Base-by-base conservation (phyloP, 2,113 vertebrate genomes). In the Epinephelus cyanopodus region DNA sequence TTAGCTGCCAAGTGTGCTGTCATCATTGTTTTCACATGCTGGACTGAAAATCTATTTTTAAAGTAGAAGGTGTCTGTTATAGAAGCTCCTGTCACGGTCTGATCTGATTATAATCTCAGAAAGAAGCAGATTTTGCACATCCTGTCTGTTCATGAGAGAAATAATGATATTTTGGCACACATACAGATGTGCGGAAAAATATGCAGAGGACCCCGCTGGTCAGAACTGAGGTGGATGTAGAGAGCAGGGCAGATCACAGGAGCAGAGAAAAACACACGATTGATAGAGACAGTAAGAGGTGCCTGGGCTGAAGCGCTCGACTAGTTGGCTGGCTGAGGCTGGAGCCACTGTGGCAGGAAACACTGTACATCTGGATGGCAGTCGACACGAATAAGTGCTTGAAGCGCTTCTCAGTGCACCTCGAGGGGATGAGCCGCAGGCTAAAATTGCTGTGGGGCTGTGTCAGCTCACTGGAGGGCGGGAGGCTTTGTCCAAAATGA, bases 361-460 rank as follows among this genome's bases (percentile, higher is more conserved):
- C 74, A 5, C 33, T 62, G 62, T 63, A 63, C 80, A 57, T 74
- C 58, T 71, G 74, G 71, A 73, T 84, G 71, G 58, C 48, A 67
- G 83, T 77, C 39, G 19, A 87, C 77, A 77, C n/a, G 11, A 82
- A 60, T 70, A 84, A 84, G 68, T 61, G 69, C 79, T 79, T 13
- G 57, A 62, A 77, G 77, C 60, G 4, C 25, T 84, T 71, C 70
- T 74, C 9, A 8, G 21, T 23, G 52, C 82, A 69, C 77, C 80
- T 86, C 19, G 4, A 68, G 85, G 78, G 81, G 81, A 86, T 58
- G 77, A 82, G 75, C 84, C 19, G 10, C 61, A 21, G 84, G 75
- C 88, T 81, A 58, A 60, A 81, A 71, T 74, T 79, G 89, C 81
- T 84, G 60, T 27, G 71, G 61, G 84, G 68, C 82, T 87, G 73